Evolutionary conservation across 2,797 vertebrate genomes (phyloP), one percentile per base, ranked within the genome.

Genomic region (Enteromius radiatus): DNA sequence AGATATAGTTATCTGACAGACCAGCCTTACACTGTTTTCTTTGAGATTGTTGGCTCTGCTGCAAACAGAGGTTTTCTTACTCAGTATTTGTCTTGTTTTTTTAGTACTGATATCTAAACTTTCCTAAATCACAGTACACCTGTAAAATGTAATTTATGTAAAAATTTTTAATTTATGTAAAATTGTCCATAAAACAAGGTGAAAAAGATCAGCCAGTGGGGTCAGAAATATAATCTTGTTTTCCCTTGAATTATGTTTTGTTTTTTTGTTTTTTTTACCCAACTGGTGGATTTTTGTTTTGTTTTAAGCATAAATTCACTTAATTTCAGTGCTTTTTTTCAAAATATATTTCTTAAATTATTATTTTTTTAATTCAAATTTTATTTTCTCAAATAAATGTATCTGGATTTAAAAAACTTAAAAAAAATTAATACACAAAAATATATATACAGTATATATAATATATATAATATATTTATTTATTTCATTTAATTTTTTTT

Each of bases 1-100:
- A 92, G 91, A 86, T 88, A 10, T 0, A 23, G 2, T 11, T 68
- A 2, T 28, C 9, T 10, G 4, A 41, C 64, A 49, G 5, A 41
- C 63, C n/a, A 31, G 69, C 41, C 76, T 45, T 5, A 61, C 11
- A 17, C 5, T 7, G 59, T 15, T 17, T 31, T 63, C 12, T 8
- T 31, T 31, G 59, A 31, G 59, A 28, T 28, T 15, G 12, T 61
- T 17, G 59, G 59, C 59, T 31, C 7, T 15, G 0, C 12, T 12
- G 23, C 23, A 6, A 61, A 28, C 56, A 15, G 1, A 2, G 56
- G 26, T 23, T 56, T 14, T 59, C 54, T 14, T 12, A 59, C n/a
- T 59, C 54, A 5, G n/a, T 5, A 59, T 14, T 26, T 59, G 1
- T 26, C 23, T 26, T 26, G 11, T 12, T 26, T 23, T 26, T 26